Evolutionary conservation across 2,797 vertebrate genomes (phyloP), one percentile per base, ranked within the genome.

Genomic region (Amblyraja radiata): DNA sequence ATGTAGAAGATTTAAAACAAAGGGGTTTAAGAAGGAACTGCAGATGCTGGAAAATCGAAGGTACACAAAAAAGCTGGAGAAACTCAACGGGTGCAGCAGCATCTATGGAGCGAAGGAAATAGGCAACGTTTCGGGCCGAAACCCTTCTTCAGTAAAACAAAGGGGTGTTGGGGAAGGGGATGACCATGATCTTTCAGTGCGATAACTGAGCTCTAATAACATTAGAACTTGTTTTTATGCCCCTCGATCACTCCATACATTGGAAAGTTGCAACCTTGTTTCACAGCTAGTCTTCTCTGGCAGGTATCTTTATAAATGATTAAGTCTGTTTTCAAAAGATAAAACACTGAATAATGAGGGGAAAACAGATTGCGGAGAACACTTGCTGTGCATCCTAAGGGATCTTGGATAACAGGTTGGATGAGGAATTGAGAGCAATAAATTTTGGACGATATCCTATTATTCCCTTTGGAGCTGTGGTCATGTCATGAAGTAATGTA

Each of bases 341-440:
- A 68, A 68, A 88, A n/a, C n/a, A 32, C 16, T 88, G 84, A 88
- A 21, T 88, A 68, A 88, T 68, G 61, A 32, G 61, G 83, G 71
- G n/a, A 32, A 86, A 63, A 88, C 84, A 88, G 84, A 88, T 88
- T 65, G 84, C 61, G 2, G n/a, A 88, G 84, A n/a, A 88, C 84
- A 36, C 84, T 88, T 65, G 84, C 84, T 88, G 84, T 88, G 84
- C 84, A 32, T 65, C 84, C 84, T 21, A 63, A 68, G n/a, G 84
- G n/a, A 68, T 88, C 63, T 65, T 68, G 84, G 63, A 68, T 68
- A 88, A n/a, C 63, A 68, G 7, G 84, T n/a, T 88, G 84, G 16
- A 68, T 88, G 84, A 88, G n/a, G 61, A 32, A 68, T 68, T 88
- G 61, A 36, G 84, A 88, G 63, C 61, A 65, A 18, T 32, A 88